Evolutionary conservation across 2,113 vertebrate genomes (phyloP).

Genomic region (Haplochromis burtoni): DNA sequence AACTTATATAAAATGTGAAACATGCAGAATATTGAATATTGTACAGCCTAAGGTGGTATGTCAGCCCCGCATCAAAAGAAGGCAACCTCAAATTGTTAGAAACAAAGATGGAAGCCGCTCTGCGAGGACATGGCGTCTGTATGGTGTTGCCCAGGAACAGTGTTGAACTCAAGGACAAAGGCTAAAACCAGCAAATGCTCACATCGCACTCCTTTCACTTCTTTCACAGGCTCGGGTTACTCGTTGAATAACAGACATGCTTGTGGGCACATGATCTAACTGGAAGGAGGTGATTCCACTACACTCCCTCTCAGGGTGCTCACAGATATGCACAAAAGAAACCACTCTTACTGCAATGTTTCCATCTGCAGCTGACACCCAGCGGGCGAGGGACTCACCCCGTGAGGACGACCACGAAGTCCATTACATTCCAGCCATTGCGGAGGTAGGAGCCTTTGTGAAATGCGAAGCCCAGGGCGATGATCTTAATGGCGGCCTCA

Average conservation of each 20-base stretch:
- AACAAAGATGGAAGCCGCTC: not conserved
- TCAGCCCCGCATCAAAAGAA: not conserved
- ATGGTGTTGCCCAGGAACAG: not conserved
- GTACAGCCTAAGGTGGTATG: not conserved
- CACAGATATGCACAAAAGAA: conserved; percentile 28
- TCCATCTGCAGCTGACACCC: conserved; percentile 65
- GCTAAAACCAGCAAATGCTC: not conserved
- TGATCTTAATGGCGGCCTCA: conserved; percentile 98
- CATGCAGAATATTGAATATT: not conserved
- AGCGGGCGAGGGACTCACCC: conserved; percentile 79
- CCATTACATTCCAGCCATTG: conserved; percentile 99
- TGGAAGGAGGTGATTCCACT: not conserved
- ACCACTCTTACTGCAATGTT: conserved; percentile 63
- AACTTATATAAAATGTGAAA: not conserved
- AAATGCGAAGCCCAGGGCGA: conserved; percentile 93
- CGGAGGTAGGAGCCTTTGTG: conserved; percentile 98
- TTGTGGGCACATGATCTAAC: not conserved
- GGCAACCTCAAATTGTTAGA: not conserved
- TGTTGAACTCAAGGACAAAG: not conserved
- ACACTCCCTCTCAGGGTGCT: not conserved
- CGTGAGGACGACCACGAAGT: conserved; percentile 97
- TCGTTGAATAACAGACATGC: conserved; percentile 8
- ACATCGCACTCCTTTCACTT: not conserved
- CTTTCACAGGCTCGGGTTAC: not conserved
- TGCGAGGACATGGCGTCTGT: not conserved